Evolutionary conservation across 2,113 vertebrate species (phyloP).

Genomic region (Phyllostomus hastatus): DNA sequence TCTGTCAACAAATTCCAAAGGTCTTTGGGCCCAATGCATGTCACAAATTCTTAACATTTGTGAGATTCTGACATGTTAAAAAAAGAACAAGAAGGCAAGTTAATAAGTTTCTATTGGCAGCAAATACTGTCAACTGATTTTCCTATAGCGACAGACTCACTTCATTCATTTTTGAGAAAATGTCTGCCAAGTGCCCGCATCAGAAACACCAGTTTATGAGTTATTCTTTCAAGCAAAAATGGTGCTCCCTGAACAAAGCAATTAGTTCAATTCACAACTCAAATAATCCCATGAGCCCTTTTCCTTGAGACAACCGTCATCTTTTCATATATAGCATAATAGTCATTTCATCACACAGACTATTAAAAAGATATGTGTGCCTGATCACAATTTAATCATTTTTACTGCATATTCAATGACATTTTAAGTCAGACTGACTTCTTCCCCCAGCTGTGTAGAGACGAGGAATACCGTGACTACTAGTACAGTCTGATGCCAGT

Average conservation of each 20-base stretch:
- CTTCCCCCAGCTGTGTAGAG: background rate
- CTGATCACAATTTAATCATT: background rate
- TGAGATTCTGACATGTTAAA: background rate
- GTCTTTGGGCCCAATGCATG: background rate
- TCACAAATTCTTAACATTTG: background rate
- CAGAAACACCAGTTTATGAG: background rate
- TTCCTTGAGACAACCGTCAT: background rate
- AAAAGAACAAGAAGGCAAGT: background rate
- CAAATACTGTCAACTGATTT: background rate
- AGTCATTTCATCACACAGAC: background rate
- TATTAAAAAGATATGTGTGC: background rate
- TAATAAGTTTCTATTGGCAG: background rate
- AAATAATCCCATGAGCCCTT: background rate
- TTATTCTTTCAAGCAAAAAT: constrained; percentile 21
- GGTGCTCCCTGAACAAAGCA: background rate
- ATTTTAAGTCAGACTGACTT: background rate
- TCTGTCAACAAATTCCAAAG: constrained; percentile 41
- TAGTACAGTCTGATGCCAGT: background rate
- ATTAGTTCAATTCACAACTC: background rate
- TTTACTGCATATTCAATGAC: background rate
- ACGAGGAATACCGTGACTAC: background rate
- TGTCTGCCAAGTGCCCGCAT: background rate
- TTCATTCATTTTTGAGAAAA: background rate
- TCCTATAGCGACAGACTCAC: background rate
- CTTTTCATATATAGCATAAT: background rate